Evolutionary conservation across 2,113 vertebrate species (phyloP).

Genomic region (Castor canadensis): DNA sequence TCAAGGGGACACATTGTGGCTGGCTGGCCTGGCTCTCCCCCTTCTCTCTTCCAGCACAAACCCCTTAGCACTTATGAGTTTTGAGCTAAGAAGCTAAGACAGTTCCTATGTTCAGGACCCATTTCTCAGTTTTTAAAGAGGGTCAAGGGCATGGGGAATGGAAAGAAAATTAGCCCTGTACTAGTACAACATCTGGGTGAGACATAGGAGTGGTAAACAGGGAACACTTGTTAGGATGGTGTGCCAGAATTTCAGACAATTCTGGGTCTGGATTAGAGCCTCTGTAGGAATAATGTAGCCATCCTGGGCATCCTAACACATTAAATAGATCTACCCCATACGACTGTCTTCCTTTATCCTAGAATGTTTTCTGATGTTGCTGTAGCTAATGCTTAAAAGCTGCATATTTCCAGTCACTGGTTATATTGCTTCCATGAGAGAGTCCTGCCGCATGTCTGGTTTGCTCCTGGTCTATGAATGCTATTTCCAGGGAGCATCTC

Average conservation of each 20-base stretch:
- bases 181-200: not conserved
- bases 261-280: not conserved
- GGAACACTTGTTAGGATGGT: fast-evolving
- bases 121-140: not conserved
- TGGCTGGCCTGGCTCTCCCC: not conserved
- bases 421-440: not conserved
- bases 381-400: not conserved
- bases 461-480: not conserved
- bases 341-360: not conserved
- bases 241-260: not conserved
- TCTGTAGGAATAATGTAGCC: not conserved
- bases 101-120: not conserved
- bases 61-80: slow-evolving; percentile 1
- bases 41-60: not conserved
- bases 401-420: not conserved
- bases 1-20: not conserved
- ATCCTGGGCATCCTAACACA: not conserved
- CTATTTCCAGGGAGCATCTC: not conserved
- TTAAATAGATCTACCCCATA: not conserved
- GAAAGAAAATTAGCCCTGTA: not conserved
- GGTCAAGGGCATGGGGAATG: not conserved
- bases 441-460: not conserved
- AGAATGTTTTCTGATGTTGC: not conserved
- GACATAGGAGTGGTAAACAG: not conserved
- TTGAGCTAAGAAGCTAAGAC: slow-evolving; percentile 14